Evolutionary conservation across 2,888 invertebrate species (phyloP).

Genomic region (Nemotelus nigrinus): DNA sequence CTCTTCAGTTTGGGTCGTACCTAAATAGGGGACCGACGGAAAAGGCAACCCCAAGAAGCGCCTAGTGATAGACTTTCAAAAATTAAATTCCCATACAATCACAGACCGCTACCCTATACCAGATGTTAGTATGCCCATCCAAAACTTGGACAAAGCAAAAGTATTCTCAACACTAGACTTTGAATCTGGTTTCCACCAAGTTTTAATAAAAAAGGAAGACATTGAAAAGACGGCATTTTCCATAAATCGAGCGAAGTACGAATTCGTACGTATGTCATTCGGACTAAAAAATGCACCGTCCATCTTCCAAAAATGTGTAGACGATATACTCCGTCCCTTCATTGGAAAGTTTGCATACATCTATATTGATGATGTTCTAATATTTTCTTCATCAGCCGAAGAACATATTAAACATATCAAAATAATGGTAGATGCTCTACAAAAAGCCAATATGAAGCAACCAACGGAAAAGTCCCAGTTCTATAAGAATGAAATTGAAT

Average conservation of each 20-base stretch:
- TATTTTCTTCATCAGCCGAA: slow-evolving; percentile 51
- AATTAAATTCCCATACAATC: slow-evolving; percentile 8
- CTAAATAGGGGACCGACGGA: slow-evolving; percentile 3
- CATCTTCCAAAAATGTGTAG: slow-evolving; percentile 46
- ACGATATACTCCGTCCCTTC: slow-evolving; percentile 42
- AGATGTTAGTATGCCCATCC: slow-evolving; percentile 18
- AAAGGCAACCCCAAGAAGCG: background rate
- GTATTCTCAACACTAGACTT: slow-evolving; percentile 30
- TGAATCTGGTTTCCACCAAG: slow-evolving; percentile 27
- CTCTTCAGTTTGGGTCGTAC: slow-evolving; percentile 15
- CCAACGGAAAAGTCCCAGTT: slow-evolving; percentile 52
- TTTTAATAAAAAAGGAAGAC: slow-evolving; percentile 22
- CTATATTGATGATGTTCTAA: slow-evolving; percentile 44
- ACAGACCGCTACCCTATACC: slow-evolving; percentile 24
- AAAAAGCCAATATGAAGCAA: slow-evolving; percentile 52
- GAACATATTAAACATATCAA: slow-evolving; percentile 46
- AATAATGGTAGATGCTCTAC: slow-evolving; percentile 42
- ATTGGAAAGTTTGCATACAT: slow-evolving; percentile 52
- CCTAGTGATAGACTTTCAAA: slow-evolving; percentile 13
- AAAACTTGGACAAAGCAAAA: slow-evolving; percentile 16
- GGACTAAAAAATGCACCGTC: slow-evolving; percentile 46
- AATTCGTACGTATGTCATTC: slow-evolving; percentile 46
- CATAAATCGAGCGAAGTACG: slow-evolving; percentile 37
- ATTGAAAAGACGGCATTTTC: slow-evolving; percentile 21
- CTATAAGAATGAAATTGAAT: slow-evolving; percentile 12